These are phyloP conservation scores for Xanthia togata DNA, from an alignment of 2,888 invertebrate genomes.

Conservation along the genomic window DNA sequence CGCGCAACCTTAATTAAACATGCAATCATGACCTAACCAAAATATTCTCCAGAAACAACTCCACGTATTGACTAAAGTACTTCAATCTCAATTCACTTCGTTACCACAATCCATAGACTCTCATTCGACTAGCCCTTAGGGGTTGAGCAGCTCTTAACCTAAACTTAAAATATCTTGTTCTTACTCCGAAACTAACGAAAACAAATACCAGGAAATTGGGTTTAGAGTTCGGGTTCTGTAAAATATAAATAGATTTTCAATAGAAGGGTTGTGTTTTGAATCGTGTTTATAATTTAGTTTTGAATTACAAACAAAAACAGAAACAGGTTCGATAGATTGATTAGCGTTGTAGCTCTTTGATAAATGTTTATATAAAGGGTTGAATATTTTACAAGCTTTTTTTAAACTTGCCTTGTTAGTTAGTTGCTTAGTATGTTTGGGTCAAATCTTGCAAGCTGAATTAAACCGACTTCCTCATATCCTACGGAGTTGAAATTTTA, in stretches of 20 bases:
- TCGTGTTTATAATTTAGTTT: conserved; percentile 24
- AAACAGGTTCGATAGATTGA: conserved; percentile 20
- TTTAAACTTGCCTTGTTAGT: too few relatives aligned
- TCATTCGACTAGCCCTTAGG: conserved; percentile 18
- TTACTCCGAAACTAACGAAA: conserved; percentile 39
- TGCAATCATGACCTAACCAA: not conserved
- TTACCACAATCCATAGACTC: conserved; percentile 14
- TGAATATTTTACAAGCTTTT: not conserved
- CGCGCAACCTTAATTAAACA: too few relatives aligned
- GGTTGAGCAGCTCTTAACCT: conserved; percentile 44
- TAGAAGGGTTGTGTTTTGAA: conserved; percentile 18
- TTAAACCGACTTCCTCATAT: too few relatives aligned
- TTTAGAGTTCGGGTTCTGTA: conserved; percentile 33
- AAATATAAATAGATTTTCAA: conserved; percentile 20
- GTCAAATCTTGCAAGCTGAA: too few relatives aligned
- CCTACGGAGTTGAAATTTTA: too few relatives aligned
- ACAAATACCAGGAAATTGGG: conserved; percentile 35
- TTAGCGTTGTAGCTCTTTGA: not conserved
- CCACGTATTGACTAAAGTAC: conserved; percentile 24
- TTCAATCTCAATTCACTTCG: conserved; percentile 30
- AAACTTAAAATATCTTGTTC: conserved; percentile 54
- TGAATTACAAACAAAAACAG: conserved; percentile 31
- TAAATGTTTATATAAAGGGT: not conserved
- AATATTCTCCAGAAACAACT: not conserved
- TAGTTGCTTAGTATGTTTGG: too few relatives aligned